These are phyloP conservation scores for Phoebastria nigripes DNA, from an alignment of 2,797 vertebrate genomes.

Conservation along the genomic window DNA sequence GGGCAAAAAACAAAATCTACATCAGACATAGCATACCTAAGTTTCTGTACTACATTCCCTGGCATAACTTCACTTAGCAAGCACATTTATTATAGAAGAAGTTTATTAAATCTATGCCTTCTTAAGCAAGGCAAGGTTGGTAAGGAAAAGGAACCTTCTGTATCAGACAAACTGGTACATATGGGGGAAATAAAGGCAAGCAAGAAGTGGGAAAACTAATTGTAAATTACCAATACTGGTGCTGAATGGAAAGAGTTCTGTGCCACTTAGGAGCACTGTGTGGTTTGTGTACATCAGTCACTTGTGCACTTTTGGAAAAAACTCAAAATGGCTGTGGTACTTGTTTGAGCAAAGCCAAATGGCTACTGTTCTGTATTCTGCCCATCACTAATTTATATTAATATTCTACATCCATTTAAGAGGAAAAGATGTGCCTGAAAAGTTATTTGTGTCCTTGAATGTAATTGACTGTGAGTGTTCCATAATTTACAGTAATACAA, in stretches of 20 bases:
- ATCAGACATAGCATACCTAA: background rate
- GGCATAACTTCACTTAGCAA: background rate
- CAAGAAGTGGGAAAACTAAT: background rate
- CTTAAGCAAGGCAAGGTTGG: background rate
- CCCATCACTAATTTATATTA: background rate
- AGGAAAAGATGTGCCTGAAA: background rate
- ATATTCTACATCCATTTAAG: background rate
- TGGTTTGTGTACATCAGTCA: background rate
- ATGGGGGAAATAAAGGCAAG: background rate
- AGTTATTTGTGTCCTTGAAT: slow-evolving; percentile 6
- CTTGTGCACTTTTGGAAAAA: background rate
- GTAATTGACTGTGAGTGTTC: slow-evolving; percentile 31
- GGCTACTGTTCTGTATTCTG: background rate
- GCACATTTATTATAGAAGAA: background rate
- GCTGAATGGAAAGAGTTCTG: background rate
- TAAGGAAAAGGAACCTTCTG: background rate
- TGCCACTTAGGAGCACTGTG: background rate
- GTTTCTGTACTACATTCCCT: background rate
- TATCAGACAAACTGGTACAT: background rate
- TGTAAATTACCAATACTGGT: background rate
- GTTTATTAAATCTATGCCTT: background rate
- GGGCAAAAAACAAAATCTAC: background rate
- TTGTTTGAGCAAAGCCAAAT: background rate
- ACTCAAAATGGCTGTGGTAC: background rate
- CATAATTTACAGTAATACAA: slow-evolving; percentile 18